Percentiles rank a stretch among this genome's conserved stretches.
These are phyloP conservation scores for Polyergus mexicanus DNA, from an alignment of 1,140 invertebrate species.

Conservation along the genomic window DNA sequence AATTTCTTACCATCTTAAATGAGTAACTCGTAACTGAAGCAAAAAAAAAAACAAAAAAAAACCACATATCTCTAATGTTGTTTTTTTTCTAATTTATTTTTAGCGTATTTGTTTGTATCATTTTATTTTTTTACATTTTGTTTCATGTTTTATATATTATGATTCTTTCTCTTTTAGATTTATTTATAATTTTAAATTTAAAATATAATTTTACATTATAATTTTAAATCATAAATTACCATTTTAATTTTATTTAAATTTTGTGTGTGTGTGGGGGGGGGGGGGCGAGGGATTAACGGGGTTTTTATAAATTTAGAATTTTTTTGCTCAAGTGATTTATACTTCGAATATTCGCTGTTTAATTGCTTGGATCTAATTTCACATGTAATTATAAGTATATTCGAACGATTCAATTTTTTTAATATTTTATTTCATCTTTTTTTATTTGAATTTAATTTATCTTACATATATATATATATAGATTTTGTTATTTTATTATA, in stretches of 20 bases:
- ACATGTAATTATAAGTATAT: neutral
- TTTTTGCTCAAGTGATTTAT: conserved; percentile 6
- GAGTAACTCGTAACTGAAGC: neutral
- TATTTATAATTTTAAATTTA: neutral
- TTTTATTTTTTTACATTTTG: neutral
- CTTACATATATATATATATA: neutral
- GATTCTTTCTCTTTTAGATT: neutral
- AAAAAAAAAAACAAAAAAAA: neutral
- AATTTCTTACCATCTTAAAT: conserved; percentile 30
- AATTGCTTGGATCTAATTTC: neutral
- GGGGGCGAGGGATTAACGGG: neutral
- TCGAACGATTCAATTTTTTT: neutral
- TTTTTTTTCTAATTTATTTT: conserved; percentile 6
- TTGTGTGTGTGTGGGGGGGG: too few relatives aligned
- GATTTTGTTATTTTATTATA: neutral
- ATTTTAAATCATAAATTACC: too few relatives aligned
- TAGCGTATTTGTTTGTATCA: neutral
- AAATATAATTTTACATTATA: too few relatives aligned
- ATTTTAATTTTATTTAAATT: too few relatives aligned
- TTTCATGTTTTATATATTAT: neutral
- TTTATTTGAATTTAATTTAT: neutral
- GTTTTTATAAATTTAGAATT: neutral
- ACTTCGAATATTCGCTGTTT: neutral
- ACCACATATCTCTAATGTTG: neutral
- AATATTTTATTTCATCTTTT: neutral